Percentiles rank a stretch among this genome's conserved stretches.
These are phyloP conservation scores for Latrodectus geometricus DNA, from an alignment of 1,140 invertebrate species.

Conservation along the genomic window DNA sequence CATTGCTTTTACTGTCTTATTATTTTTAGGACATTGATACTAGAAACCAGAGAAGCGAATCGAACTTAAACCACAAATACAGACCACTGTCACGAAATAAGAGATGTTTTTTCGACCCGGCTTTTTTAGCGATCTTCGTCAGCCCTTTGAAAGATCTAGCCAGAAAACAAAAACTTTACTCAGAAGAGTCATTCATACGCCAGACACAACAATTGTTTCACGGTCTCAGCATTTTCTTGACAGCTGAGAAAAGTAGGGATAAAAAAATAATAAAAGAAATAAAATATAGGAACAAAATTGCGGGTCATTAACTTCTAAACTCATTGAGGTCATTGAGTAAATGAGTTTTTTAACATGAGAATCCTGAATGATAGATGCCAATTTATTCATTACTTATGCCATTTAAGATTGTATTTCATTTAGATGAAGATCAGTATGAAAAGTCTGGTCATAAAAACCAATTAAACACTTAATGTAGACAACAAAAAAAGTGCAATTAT, in stretches of 20 bases:
- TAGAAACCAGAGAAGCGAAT: no score
- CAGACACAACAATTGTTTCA: neutral
- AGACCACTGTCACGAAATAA: no score
- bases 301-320: neutral
- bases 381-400: neutral
- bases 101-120: no score
- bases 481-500: no score
- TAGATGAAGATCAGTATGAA: neutral
- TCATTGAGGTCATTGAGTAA: neutral
- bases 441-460: neutral
- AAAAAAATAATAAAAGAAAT: neutral
- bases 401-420: conserved; percentile 1
- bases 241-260: neutral
- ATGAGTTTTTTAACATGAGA: neutral
- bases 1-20: no score
- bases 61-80: no score
- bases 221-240: neutral
- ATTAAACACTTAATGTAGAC: no score
- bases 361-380: neutral
- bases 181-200: no score
- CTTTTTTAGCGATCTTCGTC: neutral
- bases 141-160: neutral
- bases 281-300: neutral
- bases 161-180: neutral
- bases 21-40: no score